These are phyloP conservation scores for Laterallus jamaicensis DNA, from an alignment of 2,113 vertebrate genomes.

Conservation along the genomic window DNA sequence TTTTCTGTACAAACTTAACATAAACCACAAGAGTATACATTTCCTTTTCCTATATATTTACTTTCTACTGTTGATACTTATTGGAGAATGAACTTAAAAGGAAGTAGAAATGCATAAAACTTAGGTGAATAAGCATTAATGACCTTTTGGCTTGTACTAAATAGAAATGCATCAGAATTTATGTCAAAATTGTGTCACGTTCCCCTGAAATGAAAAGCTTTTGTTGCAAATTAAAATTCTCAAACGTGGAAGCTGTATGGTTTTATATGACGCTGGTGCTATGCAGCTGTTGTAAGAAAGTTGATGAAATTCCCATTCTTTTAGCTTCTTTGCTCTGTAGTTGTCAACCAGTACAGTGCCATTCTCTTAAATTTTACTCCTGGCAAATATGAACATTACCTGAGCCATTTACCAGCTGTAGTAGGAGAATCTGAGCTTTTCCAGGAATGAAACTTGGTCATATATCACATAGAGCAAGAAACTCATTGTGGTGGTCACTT, in stretches of 20 bases:
- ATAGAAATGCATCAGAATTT: neutral
- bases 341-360: neutral
- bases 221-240: neutral
- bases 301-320: neutral
- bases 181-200: neutral
- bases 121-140: neutral
- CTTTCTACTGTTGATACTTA: neutral
- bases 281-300: neutral
- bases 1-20: neutral
- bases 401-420: neutral
- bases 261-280: neutral
- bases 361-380: neutral
- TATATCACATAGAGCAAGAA: neutral
- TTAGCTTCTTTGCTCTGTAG: neutral
- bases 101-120: neutral
- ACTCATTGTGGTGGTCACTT: neutral
- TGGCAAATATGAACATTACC: neutral
- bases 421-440: neutral
- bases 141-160: neutral
- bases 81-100: neutral
- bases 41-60: neutral
- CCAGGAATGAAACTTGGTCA: neutral
- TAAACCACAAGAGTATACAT: neutral
- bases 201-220: neutral
- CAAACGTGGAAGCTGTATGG: neutral